These are phyloP conservation scores for Cydia fagiglandana DNA, from an alignment of 1,140 invertebrate genomes.

Conservation along the genomic window DNA sequence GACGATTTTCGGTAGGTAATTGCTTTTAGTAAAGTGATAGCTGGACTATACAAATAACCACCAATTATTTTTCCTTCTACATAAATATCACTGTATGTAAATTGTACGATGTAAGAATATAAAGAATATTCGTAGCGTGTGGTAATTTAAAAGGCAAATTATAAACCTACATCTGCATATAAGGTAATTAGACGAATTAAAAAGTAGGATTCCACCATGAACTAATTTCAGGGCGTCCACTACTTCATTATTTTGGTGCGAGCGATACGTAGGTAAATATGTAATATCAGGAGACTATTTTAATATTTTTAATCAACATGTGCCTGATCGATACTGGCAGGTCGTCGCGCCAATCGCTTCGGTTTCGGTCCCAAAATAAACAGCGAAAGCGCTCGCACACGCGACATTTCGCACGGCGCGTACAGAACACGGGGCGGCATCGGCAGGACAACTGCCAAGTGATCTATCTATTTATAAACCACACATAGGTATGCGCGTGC, in stretches of 20 bases:
- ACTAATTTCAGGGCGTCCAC: too few relatives aligned
- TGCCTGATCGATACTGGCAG: constrained; percentile 38
- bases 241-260: not conserved
- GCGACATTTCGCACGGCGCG: constrained; percentile 54
- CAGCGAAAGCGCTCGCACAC: constrained; percentile 39
- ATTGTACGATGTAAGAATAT: too few relatives aligned
- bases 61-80: too few relatives aligned
- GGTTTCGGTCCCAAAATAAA: not conserved
- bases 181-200: too few relatives aligned
- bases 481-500: constrained; percentile 62
- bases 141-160: too few relatives aligned
- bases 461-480: constrained; percentile 66
- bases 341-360: constrained; percentile 38
- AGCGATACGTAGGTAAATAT: not conserved
- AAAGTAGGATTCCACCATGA: too few relatives aligned
- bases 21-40: too few relatives aligned
- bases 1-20: too few relatives aligned
- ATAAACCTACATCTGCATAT: too few relatives aligned
- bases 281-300: not conserved
- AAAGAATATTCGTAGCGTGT: too few relatives aligned
- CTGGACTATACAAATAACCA: too few relatives aligned
- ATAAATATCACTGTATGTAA: too few relatives aligned
- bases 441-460: constrained; percentile 66
- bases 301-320: not conserved
- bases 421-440: constrained; percentile 36